Evolutionary conservation across 2,888 invertebrate species (phyloP).

Genomic region (Drosophila algonquin): DNA sequence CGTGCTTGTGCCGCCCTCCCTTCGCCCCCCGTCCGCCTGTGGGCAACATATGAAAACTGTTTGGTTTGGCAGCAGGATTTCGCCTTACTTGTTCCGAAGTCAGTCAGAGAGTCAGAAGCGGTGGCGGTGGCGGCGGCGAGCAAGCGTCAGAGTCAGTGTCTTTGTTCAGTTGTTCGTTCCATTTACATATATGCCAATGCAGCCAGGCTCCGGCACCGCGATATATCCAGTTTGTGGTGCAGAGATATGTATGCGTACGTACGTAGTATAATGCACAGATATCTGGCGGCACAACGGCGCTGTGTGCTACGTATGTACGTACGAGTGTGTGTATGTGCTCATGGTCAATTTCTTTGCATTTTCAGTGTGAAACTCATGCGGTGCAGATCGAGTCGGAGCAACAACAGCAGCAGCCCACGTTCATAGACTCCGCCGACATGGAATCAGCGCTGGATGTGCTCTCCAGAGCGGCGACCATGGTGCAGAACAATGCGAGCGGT

Average conservation of each 20-base stretch:
- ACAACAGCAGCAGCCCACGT: conserved; percentile 53
- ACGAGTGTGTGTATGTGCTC: conserved; percentile 50
- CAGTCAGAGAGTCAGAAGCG: conserved; percentile 49
- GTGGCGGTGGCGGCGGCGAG: conserved; percentile 1
- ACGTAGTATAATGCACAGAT: conserved; percentile 1
- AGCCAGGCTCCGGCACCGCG: conserved; percentile 40
- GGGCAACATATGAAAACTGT: conserved; percentile 60
- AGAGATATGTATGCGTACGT: conserved; percentile 14
- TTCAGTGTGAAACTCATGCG: conserved; percentile 74
- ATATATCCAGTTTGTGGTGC: conserved; percentile 45
- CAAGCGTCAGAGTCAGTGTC: conserved; percentile 55
- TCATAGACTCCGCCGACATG: conserved; percentile 81
- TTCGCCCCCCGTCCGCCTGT: conserved; percentile 29
- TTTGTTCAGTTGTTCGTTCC: conserved; percentile 71
- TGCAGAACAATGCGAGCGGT: conserved; percentile 88
- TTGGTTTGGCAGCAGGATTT: conserved; percentile 73
- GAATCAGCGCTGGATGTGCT: conserved; percentile 94
- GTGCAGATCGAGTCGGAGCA: conserved; percentile 64
- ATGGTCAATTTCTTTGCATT: conserved; percentile 65
- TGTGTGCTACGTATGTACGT: conserved; percentile 21
- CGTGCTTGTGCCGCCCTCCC: conserved; percentile 60
- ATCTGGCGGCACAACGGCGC: conserved; percentile 1
- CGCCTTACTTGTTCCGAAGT: conserved; percentile 69
- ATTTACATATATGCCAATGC: conserved; percentile 65
- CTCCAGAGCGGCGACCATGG: conserved; percentile 94